Evolutionary conservation across 2,888 invertebrate species (phyloP), one percentile per base, ranked within the genome.

Genomic region (Tenthredo scrophulariae): DNA sequence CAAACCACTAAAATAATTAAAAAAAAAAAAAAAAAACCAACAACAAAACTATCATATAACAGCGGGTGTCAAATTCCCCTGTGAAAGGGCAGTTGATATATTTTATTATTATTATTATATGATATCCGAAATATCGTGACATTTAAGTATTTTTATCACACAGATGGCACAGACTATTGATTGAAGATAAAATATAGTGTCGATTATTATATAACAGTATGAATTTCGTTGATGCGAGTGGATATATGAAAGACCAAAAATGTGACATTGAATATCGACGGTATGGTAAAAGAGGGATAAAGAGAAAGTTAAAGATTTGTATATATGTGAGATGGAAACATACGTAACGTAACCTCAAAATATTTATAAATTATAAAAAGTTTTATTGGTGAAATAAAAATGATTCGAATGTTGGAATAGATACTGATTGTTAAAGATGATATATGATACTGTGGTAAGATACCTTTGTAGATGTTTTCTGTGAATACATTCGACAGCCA

Each of bases 381-480:
- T 72, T 65, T 37, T 50, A 22, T 46, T 84, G 1, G 33, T 40
- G 67, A 67, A 46, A 83, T 10, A 26, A n/a, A 33, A 37, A 62
- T 22, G 67, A 58, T 65, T 33, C 18, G 67, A 84, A 58, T 29
- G 40, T 40, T 33, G 29, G 40, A 70, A 40, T 15, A 33, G 29
- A 67, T 33, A 26, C n/a, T 15, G 70, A 85, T 80, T 29, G 22
- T 50, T 79, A 7, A 29, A 75, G n/a, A 9, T 84, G 43, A 74
- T 72, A 50, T 50, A 75, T 46, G 33, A 46, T 37, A 15, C 33
- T 50, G 72, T 54, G 84, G 26, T 50, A 22, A 86, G 83, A 88
- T 94, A 96, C 96, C 95, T 95, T 91, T 94, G 95, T 86, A 94
- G 94, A 91, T 94, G 94, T 94, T 95, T 95, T 93, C 95, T 95